Conservation (phyloP, 2,888 invertebrate genomes). For the Apomyelois bistriatella region DNA sequence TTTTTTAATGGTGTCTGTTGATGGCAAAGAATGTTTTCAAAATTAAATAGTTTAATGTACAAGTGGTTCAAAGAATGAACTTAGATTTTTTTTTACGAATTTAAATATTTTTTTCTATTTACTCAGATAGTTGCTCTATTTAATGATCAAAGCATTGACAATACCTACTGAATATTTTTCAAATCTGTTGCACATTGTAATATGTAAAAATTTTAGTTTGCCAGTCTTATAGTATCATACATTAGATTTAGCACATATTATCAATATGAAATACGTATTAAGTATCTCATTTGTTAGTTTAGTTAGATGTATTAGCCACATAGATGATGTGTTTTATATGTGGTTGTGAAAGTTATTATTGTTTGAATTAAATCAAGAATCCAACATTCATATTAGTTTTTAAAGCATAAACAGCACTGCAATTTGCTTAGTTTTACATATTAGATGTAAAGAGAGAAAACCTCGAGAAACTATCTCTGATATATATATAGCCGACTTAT, state of each 20-base stretch:
- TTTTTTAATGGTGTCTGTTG: background rate
- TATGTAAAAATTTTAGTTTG: background rate
- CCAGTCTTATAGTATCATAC: background rate
- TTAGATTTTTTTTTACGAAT: background rate
- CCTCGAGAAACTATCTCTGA: no score
- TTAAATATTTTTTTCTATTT: background rate
- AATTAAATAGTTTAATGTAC: background rate
- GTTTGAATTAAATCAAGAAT: background rate
- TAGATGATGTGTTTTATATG: background rate
- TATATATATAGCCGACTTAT: no score
- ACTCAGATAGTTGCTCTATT: background rate
- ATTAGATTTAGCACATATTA: background rate
- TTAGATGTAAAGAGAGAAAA: no score
- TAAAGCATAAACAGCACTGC: no score
- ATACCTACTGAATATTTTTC: background rate
- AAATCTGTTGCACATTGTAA: background rate
- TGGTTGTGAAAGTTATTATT: conserved; percentile 2
- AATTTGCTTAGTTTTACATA: no score
- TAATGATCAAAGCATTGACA: background rate
- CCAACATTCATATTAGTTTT: no score
- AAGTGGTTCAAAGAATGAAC: background rate
- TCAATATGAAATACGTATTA: background rate
- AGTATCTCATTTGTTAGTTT: background rate
- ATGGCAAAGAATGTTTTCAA: background rate
- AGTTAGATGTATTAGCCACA: conserved; percentile 4